Evolutionary conservation across 1,140 invertebrate species (phyloP).

Genomic region (Drosophila ercepeae): DNA sequence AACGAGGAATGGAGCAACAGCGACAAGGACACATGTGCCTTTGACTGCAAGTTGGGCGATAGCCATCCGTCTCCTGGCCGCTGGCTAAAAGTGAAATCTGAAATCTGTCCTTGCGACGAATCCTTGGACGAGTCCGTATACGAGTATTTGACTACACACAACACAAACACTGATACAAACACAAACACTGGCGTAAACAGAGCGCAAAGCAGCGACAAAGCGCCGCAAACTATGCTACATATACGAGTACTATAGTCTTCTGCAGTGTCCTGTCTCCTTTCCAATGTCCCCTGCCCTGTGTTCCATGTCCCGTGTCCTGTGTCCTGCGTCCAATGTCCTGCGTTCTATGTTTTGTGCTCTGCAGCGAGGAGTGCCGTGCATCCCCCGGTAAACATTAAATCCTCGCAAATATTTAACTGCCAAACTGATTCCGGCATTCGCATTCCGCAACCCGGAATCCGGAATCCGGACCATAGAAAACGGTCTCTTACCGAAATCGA

Average conservation of each 20-base stretch:
- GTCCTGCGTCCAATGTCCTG: not conserved
- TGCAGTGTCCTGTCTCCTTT: not conserved
- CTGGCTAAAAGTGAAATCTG: conserved; percentile 77
- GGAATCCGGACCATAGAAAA: not conserved
- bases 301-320: not conserved
- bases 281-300: conserved; percentile 3
- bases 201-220: conserved; percentile 39
- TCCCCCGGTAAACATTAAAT: conserved; percentile 66
- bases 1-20: conserved; percentile 46
- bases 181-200: conserved; percentile 34
- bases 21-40: conserved; percentile 71
- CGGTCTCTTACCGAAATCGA: conserved; percentile 90
- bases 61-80: conserved; percentile 40
- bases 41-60: conserved; percentile 70
- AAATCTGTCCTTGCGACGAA: conserved; percentile 64
- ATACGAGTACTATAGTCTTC: conserved; percentile 6
- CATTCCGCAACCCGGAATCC: not conserved
- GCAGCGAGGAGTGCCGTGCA: not conserved
- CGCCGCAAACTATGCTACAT: conserved; percentile 50
- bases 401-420: conserved; percentile 72
- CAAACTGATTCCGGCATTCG: conserved; percentile 14
- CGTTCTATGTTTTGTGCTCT: not conserved
- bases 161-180: conserved; percentile 42
- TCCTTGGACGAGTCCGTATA: conserved; percentile 11
- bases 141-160: conserved; percentile 51